These are phyloP conservation scores for Graptemys geographica DNA, from an alignment of 2,797 vertebrate genomes.

Conservation along the genomic window DNA sequence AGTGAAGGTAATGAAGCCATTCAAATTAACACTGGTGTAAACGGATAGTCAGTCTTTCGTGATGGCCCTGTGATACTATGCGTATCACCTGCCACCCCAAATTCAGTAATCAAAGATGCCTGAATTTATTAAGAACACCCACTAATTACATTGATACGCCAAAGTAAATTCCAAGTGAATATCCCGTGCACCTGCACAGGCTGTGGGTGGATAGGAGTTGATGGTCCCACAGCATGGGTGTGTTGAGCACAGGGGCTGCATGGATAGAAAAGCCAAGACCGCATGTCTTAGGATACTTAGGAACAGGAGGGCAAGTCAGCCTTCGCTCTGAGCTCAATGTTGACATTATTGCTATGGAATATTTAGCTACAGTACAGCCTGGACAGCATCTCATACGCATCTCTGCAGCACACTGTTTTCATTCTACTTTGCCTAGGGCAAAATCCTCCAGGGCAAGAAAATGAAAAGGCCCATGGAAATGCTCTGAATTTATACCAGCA, in stretches of 20 bases:
- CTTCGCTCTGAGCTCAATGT: neutral
- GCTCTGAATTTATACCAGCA: neutral
- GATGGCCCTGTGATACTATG: neutral
- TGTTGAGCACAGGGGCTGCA: neutral
- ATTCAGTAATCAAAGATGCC: neutral
- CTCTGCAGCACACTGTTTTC: neutral
- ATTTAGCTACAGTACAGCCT: neutral
- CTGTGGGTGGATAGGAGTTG: neutral
- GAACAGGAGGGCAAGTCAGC: fast-evolving
- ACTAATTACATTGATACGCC: neutral
- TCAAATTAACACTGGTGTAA: neutral
- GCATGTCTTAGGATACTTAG: neutral
- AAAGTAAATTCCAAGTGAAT: neutral
- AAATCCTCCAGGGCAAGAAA: neutral
- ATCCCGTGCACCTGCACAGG: neutral
- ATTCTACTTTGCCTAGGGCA: neutral
- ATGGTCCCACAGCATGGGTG: neutral
- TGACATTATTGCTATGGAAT: neutral
- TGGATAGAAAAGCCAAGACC: neutral
- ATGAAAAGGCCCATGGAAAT: conserved; percentile 66
- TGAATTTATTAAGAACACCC: neutral
- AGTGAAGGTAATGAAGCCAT: neutral
- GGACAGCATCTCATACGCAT: fast-evolving
- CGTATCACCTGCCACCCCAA: neutral
- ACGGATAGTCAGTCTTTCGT: neutral